phyloP scores from a whole-genome alignment of 2,797 vertebrate species.

The Capromys pilorides region DNA sequence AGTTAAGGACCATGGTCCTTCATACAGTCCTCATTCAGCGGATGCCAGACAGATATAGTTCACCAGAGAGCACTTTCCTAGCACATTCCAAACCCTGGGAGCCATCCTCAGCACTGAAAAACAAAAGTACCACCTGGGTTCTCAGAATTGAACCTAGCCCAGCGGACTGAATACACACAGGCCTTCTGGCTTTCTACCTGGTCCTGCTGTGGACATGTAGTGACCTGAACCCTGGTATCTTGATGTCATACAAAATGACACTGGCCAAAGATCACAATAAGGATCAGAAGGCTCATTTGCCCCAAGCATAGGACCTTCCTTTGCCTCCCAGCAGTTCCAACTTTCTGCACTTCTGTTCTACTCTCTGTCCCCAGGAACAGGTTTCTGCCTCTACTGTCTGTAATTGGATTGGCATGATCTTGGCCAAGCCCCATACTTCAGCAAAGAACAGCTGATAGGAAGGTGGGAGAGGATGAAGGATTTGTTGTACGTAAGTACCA shows the following conservation, averaged over 20 bases:
- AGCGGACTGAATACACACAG: neutral
- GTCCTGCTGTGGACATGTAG: neutral
- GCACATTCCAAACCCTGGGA: neutral
- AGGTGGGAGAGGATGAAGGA: neutral
- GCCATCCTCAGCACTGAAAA: neutral
- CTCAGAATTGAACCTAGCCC: neutral
- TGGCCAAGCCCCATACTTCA: no score
- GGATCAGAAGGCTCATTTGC: neutral
- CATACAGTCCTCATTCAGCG: neutral
- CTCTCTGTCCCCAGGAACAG: neutral
- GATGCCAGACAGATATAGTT: neutral
- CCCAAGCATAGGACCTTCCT: neutral
- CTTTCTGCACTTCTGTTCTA: neutral
- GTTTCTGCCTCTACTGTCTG: neutral
- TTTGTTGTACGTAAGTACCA: neutral
- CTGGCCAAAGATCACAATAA: neutral
- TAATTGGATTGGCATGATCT: neutral
- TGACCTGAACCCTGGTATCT: neutral
- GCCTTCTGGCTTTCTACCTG: neutral
- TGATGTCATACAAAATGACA: neutral
- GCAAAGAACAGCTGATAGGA: neutral
- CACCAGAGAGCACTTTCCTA: neutral
- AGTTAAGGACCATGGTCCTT: neutral
- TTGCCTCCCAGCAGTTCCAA: neutral
- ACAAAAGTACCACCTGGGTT: neutral